phyloP scores from a whole-genome alignment of 2,888 invertebrate genomes.

The Dicycla oo region DNA sequence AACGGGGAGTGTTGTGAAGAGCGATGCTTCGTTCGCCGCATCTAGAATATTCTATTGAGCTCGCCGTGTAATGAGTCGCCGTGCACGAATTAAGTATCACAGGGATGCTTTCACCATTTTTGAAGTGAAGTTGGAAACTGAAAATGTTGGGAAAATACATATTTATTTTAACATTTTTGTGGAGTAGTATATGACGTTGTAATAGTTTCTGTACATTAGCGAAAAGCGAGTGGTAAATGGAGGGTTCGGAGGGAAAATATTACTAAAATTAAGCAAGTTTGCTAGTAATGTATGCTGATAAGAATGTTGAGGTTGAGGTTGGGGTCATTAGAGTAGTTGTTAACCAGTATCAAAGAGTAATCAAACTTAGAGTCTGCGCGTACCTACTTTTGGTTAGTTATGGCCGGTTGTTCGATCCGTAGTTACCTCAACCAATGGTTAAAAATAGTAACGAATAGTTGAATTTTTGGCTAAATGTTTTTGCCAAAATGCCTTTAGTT shows the following conservation, averaged over 20 bases:
- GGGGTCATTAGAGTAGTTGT: neutral
- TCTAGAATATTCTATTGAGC: slow-evolving; percentile 66
- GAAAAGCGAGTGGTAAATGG: neutral
- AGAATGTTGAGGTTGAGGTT: neutral
- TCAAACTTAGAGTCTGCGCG: too few species aligned
- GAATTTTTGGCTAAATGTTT: too few species aligned
- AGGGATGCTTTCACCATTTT: slow-evolving; percentile 34
- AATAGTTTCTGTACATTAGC: slow-evolving; percentile 34
- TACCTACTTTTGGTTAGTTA: neutral
- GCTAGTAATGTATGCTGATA: neutral
- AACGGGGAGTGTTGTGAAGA: slow-evolving; percentile 38
- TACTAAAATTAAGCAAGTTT: neutral
- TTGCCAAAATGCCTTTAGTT: too few species aligned
- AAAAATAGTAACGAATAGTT: too few species aligned
- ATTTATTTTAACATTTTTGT: slow-evolving; percentile 15
- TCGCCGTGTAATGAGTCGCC: slow-evolving; percentile 62
- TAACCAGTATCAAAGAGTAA: neutral
- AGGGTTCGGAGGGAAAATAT: neutral
- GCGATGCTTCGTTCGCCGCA: slow-evolving; percentile 42
- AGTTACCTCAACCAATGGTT: too few species aligned
- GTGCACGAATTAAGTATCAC: slow-evolving; percentile 61
- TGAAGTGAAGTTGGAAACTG: slow-evolving; percentile 24
- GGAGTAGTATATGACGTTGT: neutral
- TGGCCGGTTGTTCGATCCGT: too few species aligned
- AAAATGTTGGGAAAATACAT: slow-evolving; percentile 12